phyloP scores from a whole-genome alignment of 2,888 invertebrate species.

The Ommatoiulus sabulosus region DNA sequence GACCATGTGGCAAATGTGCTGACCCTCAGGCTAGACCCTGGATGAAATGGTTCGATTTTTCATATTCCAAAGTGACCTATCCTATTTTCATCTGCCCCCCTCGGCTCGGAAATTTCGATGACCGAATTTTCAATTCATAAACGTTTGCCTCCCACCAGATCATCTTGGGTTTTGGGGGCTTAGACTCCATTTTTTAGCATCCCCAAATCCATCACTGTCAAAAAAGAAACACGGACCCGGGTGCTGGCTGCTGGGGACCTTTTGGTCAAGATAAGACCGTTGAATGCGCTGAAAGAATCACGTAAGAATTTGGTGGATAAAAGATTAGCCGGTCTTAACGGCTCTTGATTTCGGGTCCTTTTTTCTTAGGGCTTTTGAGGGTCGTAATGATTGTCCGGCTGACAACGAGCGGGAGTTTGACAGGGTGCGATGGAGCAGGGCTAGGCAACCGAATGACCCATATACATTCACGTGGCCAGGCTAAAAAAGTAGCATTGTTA shows the following conservation, averaged over 20 bases:
- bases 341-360: conserved; percentile 47
- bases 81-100: conserved; percentile 16
- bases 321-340: conserved; percentile 52
- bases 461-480: neutral
- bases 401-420: neutral
- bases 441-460: conserved; percentile 25
- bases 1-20: neutral
- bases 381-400: conserved; percentile 29
- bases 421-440: conserved; percentile 24
- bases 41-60: neutral
- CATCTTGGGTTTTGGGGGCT: conserved; percentile 40
- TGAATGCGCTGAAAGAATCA: conserved; percentile 49
- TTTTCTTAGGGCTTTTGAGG: conserved; percentile 29
- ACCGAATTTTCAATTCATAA: conserved; percentile 32
- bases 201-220: conserved; percentile 51
- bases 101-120: neutral
- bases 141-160: conserved; percentile 18
- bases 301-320: conserved; percentile 47
- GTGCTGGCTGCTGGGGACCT: conserved; percentile 43
- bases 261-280: conserved; percentile 37
- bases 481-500: conserved; percentile 23
- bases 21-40: conserved; percentile 2
- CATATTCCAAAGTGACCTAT: conserved; percentile 10
- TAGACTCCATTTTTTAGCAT: conserved; percentile 42
- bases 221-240: conserved; percentile 4